phyloP scores from a whole-genome alignment of 1,140 invertebrate species.

The Schlechtendalia chinensis region DNA sequence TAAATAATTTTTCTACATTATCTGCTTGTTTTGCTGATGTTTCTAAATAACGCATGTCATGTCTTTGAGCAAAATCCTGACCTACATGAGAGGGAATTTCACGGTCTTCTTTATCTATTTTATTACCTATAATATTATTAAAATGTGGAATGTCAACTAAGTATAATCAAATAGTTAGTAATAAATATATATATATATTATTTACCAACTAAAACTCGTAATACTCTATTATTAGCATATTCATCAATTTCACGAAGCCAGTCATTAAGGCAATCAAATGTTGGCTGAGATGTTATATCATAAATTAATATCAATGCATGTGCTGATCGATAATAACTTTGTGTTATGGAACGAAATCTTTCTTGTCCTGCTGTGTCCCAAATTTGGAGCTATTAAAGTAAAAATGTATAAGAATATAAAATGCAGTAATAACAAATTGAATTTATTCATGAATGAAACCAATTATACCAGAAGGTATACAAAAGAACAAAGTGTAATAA shows the following conservation, averaged over 20 bases:
- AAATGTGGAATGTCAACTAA: neutral
- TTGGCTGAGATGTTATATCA: conserved; percentile 95
- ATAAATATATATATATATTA: conserved; percentile 53
- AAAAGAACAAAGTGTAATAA: neutral
- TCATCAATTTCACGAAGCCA: conserved; percentile 96
- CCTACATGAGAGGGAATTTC: conserved; percentile 92
- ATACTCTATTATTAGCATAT: conserved; percentile 91
- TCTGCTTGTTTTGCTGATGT: conserved; percentile 97
- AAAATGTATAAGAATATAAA: neutral
- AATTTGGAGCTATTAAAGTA: conserved; percentile 82
- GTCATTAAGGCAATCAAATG: conserved; percentile 92
- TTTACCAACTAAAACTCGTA: conserved; percentile 85
- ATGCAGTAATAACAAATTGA: neutral
- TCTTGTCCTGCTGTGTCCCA: conserved; percentile 98
- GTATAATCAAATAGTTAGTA: neutral
- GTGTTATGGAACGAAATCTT: conserved; percentile 94
- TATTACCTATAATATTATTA: conserved; percentile 70
- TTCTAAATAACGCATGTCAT: conserved; percentile 97
- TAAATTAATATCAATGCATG: conserved; percentile 96
- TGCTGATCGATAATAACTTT: conserved; percentile 96
- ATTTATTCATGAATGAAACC: neutral
- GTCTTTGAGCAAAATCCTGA: conserved; percentile 91
- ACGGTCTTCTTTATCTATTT: conserved; percentile 91
- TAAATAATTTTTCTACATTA: conserved; percentile 94
- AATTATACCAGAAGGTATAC: neutral